Base-by-base conservation (phyloP, 2,113 vertebrate genomes). In the Tetrao urogallus region DNA sequence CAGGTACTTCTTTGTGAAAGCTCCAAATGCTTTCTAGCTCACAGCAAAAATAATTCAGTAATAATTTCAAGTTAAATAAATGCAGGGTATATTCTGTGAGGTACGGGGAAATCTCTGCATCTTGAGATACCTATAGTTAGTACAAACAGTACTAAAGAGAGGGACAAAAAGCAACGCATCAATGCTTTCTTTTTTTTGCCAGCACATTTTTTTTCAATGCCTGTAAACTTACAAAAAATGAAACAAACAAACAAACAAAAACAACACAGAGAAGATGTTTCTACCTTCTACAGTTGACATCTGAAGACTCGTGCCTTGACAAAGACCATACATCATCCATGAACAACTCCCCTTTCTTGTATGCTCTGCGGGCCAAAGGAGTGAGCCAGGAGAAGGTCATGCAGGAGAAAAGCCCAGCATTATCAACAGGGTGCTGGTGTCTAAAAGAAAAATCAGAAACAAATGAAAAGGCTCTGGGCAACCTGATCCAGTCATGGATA, bases 341-440 rank as follows among this genome's bases (percentile, higher is more conserved):
- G 40, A 98, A 97, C 16, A 99, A 98, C 69, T 98, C 98, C 32
- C 99, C 98, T 91, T 99, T 99, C 94, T 97, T 98, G 96, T 98
- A 97, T 4, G 98, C 98, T 66, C 71, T 86, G 38, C 88, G 80
- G 30, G 98, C 98, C 97, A 99, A 92, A 21, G 99, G 98, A 66
- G 98, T 98, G 73, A 99, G 98, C 99, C 99, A 99, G 61, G 98
- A 98, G 89, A 99, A 99, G 9, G 99, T 99, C 99, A 99, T 99
- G 73, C 98, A 99, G 94, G 99, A 99, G 88, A 99, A 99, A 60
- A 99, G 98, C 50, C 99, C 98, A 71, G 99, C 98, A 67, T 98
- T 98, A 97, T 99, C 99, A 90, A 99, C 98, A 13, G 99, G 98
- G 93, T 99, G 99, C 94, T 97, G 93, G 91, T 98, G 98, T 97